Base-by-base conservation (phyloP, 2,797 vertebrate genomes). In the Schizopygopsis malacanthus region DNA sequence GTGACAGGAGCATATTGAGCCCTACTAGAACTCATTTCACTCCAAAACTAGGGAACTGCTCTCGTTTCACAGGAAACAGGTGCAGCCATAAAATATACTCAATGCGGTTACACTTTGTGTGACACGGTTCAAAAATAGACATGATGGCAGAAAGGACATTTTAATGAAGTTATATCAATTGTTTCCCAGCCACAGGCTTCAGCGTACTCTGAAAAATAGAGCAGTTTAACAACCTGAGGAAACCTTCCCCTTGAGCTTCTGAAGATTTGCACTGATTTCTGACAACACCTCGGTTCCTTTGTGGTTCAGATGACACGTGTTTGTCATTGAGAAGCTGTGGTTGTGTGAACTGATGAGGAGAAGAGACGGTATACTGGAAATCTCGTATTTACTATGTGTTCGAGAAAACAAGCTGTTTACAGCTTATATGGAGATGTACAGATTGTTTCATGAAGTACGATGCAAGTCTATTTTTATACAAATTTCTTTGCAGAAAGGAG, bases 121-220 rank as follows among this genome's bases (percentile, higher is more conserved):
- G 76, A 69, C 91, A 89, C 82, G 78, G 79, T 86, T 90, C 80
- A 81, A 87, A 86, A 85, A n/a, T 70, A 85, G 71, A 90, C 70
- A 54, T 85, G 90, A 92, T 91, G 37, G 88, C 85, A 89, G 83
- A 82, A 13, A 33, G 76, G 82, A 88, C 78, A 83, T 88, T 90
- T 86, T 82, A 84, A 81, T 47, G 5, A 73, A 75, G 84, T 85
- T 91, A 59, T 86, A 90, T 91, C 87, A 89, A 90, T 45, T 72
- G 76, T 72, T 43, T 80, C 56, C 56, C 13, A 47, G 84, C 82
- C 65, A 4, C 72, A 73, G 65, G 78, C 65, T 78, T 80, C 39
- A 33, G 52, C 25, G 18, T 47, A 37, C 10, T 41, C 6, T 13
- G 28, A 22, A 37, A 67, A 71, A 50, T 37, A 61, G 41, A 72